These are phyloP conservation scores for Erannis defoliaria DNA, from an alignment of 2,888 invertebrate species.

Conservation along the genomic window DNA sequence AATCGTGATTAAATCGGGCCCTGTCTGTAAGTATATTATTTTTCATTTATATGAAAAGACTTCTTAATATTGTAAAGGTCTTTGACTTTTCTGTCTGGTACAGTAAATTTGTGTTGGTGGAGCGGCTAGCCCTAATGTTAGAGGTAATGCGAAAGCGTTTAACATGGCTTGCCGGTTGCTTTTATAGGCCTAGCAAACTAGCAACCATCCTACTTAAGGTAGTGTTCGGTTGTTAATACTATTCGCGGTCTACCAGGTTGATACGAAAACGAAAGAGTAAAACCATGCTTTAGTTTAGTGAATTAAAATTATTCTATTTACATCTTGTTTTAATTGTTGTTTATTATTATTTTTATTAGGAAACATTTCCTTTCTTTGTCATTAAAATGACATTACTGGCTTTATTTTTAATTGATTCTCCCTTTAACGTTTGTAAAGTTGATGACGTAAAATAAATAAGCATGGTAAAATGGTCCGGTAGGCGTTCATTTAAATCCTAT, in stretches of 20 bases:
- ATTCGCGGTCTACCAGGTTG: no score
- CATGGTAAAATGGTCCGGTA: not conserved
- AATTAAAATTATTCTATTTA: no score
- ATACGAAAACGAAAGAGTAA: no score
- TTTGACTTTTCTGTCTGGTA: constrained; percentile 1
- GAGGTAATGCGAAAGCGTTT: no score
- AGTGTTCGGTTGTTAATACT: no score
- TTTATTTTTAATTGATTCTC: not conserved
- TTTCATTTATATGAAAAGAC: not conserved
- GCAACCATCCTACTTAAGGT: no score
- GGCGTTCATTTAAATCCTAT: not conserved
- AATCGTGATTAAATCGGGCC: not conserved
- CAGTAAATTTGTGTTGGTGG: not conserved
- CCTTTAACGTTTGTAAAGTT: not conserved
- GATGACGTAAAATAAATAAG: not conserved
- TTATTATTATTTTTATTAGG: not conserved
- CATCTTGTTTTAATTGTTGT: not conserved
- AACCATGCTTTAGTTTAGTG: no score
- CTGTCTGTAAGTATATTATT: not conserved
- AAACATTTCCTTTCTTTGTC: not conserved
- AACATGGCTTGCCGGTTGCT: no score
- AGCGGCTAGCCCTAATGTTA: no score
- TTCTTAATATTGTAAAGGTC: not conserved
- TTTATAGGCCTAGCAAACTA: no score
- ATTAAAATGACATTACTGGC: constrained; percentile 5